Evolutionary conservation across 2,888 invertebrate genomes (phyloP).

Genomic region (Synanthedon myopaeformis): DNA sequence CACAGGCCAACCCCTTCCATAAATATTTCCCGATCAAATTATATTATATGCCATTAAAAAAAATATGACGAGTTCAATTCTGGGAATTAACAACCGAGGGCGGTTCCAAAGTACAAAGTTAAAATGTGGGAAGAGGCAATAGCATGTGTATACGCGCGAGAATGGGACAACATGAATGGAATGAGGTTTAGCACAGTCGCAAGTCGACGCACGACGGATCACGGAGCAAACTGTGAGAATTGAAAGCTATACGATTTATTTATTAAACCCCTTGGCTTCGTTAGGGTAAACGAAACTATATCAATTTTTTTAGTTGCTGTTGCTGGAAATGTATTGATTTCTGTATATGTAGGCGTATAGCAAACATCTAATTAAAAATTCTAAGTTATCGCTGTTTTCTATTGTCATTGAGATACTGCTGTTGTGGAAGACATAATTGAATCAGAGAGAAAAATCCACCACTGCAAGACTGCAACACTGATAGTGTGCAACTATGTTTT

Average conservation of each 20-base stretch:
- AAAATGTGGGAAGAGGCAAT: constrained; percentile 41
- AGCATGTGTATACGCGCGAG: constrained; percentile 17
- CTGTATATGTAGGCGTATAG: no score
- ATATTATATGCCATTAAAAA: constrained; percentile 54
- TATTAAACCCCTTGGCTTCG: constrained; percentile 61
- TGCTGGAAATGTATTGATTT: no score
- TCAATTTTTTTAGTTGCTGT: constrained; percentile 9
- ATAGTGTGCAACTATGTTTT: no score
- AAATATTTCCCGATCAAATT: constrained; percentile 71
- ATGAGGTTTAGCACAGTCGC: constrained; percentile 53
- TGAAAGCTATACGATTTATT: constrained; percentile 64
- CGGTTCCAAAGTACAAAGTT: constrained; percentile 34
- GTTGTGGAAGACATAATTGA: no score
- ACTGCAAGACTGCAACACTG: no score
- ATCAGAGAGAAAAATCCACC: no score
- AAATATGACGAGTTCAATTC: constrained; percentile 63
- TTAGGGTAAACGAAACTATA: constrained; percentile 43
- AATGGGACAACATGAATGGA: constrained; percentile 51
- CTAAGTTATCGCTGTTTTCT: no score
- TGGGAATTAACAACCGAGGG: constrained; percentile 52
- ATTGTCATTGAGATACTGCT: no score
- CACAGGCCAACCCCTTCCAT: constrained; percentile 56
- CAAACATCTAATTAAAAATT: no score
- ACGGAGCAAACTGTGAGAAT: constrained; percentile 59
- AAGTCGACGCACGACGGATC: no score